Conservation (phyloP, 2,888 invertebrate species). For the Tiphia femorata region DNA sequence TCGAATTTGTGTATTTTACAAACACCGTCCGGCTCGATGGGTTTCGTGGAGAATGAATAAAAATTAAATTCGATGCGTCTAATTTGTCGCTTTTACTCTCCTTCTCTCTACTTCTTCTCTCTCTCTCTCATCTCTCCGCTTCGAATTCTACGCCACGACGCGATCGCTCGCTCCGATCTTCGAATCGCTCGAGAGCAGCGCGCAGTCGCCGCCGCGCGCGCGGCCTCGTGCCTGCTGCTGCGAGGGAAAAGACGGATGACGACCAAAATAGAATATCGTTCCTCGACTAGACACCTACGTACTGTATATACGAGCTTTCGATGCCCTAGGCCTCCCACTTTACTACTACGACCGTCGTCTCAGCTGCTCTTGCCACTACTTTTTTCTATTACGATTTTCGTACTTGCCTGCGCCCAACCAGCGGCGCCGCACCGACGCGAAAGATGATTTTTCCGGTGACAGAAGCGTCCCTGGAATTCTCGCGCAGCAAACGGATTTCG, state of each 20-base stretch:
- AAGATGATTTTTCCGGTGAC: too few species aligned
- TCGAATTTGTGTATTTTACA: too few species aligned
- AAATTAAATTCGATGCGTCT: too few species aligned
- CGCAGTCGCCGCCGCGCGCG: too few species aligned
- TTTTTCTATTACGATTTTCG: too few species aligned
- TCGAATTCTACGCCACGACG: conserved; percentile 23
- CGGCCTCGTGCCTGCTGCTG: conserved; percentile 43
- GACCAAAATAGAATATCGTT: conserved; percentile 60
- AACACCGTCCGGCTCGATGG: too few species aligned
- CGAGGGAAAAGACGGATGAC: conserved; percentile 47
- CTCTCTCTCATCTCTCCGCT: neutral
- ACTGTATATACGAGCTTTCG: conserved; percentile 29
- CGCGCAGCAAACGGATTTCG: too few species aligned
- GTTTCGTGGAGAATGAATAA: too few species aligned
- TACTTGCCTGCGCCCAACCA: too few species aligned
- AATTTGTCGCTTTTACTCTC: neutral
- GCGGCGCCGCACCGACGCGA: too few species aligned
- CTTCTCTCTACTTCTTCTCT: neutral
- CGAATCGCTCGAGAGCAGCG: conserved; percentile 17
- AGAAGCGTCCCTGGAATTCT: too few species aligned
- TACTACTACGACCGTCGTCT: conserved; percentile 1
- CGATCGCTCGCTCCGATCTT: conserved; percentile 28
- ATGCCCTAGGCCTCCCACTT: conserved; percentile 31
- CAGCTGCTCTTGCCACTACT: neutral
- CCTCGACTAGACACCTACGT: conserved; percentile 51